phyloP scores from a whole-genome alignment of 35 echinoderm and acorn worm genomes.

The Hemicentrotus pulcherrimus region DNA sequence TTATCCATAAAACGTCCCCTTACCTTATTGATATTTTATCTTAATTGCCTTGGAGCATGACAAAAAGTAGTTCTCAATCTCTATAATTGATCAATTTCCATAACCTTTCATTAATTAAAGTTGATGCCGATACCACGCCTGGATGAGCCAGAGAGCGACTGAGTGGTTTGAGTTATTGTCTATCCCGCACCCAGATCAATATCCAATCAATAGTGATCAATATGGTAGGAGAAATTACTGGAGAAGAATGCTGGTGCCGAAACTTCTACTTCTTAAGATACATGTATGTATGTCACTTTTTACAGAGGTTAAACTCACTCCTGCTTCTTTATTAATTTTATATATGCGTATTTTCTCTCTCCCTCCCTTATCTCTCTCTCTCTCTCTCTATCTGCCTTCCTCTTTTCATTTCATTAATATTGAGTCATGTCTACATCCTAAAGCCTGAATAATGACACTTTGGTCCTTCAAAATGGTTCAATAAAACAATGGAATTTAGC shows the following conservation, averaged over 20 bases:
- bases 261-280: not conserved
- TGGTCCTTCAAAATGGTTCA: conserved; percentile 7
- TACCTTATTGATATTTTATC: not conserved
- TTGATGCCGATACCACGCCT: not conserved
- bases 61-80: not conserved
- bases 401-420: not conserved
- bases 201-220: not conserved
- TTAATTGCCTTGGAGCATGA: not conserved
- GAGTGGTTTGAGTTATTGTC: not conserved
- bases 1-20: not conserved
- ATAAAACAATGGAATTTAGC: not conserved
- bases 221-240: not conserved
- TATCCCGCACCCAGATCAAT: not conserved
- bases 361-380: not conserved
- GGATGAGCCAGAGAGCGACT: not conserved
- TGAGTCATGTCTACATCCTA: not conserved
- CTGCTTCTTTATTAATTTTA: not conserved
- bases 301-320: not conserved
- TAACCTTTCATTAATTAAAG: not conserved
- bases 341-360: not conserved
- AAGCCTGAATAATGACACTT: not conserved
- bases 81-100: not conserved
- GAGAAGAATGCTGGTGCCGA: not conserved
- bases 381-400: not conserved
- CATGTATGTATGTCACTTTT: not conserved